A percentile compares a stretch with the other conserved stretches of the same genome.
Conservation (phyloP, 2,113 vertebrate genomes). For the Carollia perspicillata region DNA sequence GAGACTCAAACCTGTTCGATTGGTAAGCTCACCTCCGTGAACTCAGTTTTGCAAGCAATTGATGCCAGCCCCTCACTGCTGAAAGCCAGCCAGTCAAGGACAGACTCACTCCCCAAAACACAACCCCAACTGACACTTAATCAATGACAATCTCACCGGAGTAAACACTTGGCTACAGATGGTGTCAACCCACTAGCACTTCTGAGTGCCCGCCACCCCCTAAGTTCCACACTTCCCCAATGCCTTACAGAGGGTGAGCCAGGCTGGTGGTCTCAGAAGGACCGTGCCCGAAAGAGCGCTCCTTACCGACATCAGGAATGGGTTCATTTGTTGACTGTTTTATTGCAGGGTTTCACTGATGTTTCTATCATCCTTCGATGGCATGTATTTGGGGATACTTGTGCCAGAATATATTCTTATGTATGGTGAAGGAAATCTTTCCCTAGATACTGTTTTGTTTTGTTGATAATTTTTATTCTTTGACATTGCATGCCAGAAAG, state of each 20-base stretch:
- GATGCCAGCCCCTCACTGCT: background rate
- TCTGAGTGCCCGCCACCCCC: background rate
- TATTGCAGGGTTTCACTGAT: background rate
- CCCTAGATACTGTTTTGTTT: background rate
- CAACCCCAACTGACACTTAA: background rate
- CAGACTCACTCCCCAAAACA: background rate
- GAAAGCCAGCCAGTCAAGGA: background rate
- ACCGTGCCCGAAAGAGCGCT: no score
- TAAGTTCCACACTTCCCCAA: background rate
- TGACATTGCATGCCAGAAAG: background rate
- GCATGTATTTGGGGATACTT: background rate
- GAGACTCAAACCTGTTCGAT: background rate
- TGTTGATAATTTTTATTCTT: background rate
- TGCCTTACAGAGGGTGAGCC: background rate
- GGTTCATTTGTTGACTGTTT: background rate
- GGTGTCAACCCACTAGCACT: background rate
- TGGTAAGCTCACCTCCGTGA: background rate
- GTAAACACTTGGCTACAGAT: background rate
- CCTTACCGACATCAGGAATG: background rate
- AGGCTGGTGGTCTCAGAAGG: background rate
- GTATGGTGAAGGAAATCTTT: background rate
- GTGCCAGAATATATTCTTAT: background rate
- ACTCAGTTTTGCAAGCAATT: background rate
- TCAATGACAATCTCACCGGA: background rate
- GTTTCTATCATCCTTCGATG: background rate